These are phyloP conservation scores for Montipora cactus DNA, from an alignment of 64 coral and sea anemone species.

Conservation along the genomic window DNA sequence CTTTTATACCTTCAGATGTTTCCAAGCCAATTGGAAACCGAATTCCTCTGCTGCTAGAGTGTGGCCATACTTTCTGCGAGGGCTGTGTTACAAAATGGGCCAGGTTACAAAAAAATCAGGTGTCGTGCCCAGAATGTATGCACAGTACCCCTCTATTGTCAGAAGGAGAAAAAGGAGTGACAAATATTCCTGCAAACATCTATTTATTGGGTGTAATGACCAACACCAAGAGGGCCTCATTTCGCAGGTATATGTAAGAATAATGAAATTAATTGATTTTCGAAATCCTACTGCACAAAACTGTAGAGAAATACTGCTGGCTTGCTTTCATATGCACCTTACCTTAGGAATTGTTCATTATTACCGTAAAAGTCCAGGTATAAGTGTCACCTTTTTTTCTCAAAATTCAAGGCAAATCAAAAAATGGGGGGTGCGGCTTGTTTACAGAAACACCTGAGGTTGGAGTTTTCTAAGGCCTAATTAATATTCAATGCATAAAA, in stretches of 20 bases:
- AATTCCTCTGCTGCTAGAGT: constrained; percentile 79
- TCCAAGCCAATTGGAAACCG: constrained; percentile 48
- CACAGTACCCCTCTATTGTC: constrained; percentile 22
- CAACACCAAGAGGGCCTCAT: constrained; percentile 19
- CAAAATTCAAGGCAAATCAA: too few species aligned
- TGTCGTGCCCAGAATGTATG: constrained; percentile 77
- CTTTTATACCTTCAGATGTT: not conserved
- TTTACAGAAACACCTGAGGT: too few species aligned
- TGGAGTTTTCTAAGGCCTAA: too few species aligned
- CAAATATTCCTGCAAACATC: constrained; percentile 67
- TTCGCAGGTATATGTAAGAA: constrained; percentile 10
- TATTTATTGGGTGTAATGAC: constrained; percentile 70
- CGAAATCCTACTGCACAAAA: too few species aligned
- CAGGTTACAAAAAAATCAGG: constrained; percentile 69
- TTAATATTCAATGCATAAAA: too few species aligned
- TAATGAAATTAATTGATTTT: too few species aligned
- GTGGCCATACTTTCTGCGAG: constrained; percentile 88
- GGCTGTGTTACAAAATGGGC: constrained; percentile 79
- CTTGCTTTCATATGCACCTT: too few species aligned
- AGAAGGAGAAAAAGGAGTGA: constrained; percentile 68
- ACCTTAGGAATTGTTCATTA: too few species aligned
- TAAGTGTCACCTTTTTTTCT: too few species aligned
- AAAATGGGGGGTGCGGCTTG: too few species aligned
- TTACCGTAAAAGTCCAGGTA: too few species aligned
- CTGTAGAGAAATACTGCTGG: too few species aligned